Conservation (phyloP, 2,797 vertebrate species). For the Botia kubotai region DNA sequence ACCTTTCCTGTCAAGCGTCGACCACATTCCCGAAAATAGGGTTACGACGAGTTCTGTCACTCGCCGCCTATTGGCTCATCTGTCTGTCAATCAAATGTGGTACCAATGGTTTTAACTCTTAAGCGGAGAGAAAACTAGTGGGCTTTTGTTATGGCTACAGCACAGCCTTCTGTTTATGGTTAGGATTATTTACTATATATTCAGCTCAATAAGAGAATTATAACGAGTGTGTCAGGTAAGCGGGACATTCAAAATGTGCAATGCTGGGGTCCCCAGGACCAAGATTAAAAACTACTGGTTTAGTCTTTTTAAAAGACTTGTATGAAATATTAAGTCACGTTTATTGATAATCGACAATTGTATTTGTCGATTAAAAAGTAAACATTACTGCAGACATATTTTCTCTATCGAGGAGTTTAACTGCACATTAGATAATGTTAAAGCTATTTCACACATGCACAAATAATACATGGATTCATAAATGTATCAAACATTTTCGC, state of each 20-base stretch:
- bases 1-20: conserved; percentile 76
- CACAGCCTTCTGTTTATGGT: neutral
- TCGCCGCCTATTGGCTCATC: conserved; percentile 68
- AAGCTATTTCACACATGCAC: neutral
- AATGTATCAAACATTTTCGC: neutral
- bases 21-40: conserved; percentile 79
- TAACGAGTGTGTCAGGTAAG: too few species aligned
- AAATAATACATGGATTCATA: neutral
- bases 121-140: neutral
- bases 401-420: neutral
- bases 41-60: conserved; percentile 10
- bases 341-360: neutral
- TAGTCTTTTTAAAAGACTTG: neutral
- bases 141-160: neutral
- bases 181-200: neutral
- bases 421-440: neutral
- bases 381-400: neutral
- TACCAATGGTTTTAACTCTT: conserved; percentile 45
- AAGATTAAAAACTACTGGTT: too few species aligned
- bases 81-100: conserved; percentile 60
- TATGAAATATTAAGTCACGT: too few species aligned
- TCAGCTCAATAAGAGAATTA: too few species aligned
- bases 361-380: neutral
- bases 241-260: too few species aligned
- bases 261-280: too few species aligned